Conservation (phyloP, 2,888 invertebrate species). For the Gymnoscelis rufifasciata region DNA sequence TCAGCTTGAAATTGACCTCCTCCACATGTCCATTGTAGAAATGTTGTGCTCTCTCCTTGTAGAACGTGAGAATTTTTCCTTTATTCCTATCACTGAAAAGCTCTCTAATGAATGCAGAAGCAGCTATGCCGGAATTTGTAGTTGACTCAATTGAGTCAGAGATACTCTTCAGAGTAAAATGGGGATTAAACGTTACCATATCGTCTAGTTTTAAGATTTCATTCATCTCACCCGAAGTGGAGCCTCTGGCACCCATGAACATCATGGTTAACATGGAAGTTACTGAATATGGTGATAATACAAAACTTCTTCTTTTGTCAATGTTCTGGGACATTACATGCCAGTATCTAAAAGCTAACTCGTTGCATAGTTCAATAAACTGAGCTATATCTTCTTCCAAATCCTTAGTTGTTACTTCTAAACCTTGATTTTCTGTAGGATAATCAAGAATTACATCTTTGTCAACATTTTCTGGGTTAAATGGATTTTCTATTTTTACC, state of each 20-base stretch:
- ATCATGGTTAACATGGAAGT: constrained; percentile 94
- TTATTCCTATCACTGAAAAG: constrained; percentile 89
- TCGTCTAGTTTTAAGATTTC: constrained; percentile 90
- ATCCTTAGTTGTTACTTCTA: constrained; percentile 86
- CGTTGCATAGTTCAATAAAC: constrained; percentile 89
- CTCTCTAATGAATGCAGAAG: constrained; percentile 89
- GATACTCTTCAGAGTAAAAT: constrained; percentile 90
- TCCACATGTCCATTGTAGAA: constrained; percentile 93
- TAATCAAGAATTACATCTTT: constrained; percentile 64
- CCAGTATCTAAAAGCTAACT: constrained; percentile 91
- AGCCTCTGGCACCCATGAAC: constrained; percentile 90
- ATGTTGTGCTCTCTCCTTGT: constrained; percentile 91
- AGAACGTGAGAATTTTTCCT: constrained; percentile 90
- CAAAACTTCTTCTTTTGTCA: constrained; percentile 86
- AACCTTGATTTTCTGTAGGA: constrained; percentile 79
- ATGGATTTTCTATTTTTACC: constrained; percentile 49
- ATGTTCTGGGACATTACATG: constrained; percentile 83
- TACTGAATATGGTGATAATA: constrained; percentile 90
- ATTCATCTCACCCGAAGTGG: constrained; percentile 94
- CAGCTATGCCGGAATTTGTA: constrained; percentile 84
- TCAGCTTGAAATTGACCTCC: constrained; percentile 89
- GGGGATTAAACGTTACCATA: constrained; percentile 94
- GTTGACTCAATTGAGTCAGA: constrained; percentile 87
- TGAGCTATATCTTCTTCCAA: constrained; percentile 87
- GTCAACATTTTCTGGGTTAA: constrained; percentile 40